Conservation (phyloP, 1,140 invertebrate genomes). For the Cherax quadricarinatus region DNA sequence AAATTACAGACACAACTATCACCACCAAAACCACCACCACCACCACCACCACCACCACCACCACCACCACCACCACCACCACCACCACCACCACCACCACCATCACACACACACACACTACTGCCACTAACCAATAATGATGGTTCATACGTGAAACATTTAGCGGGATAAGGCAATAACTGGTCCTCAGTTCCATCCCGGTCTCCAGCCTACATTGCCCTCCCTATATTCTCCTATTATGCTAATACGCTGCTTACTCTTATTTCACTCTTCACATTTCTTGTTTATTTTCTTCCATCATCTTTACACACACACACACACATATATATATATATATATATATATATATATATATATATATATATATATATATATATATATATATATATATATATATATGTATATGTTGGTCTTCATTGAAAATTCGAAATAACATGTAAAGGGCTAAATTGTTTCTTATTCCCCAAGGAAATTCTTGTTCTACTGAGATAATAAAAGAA, state of each 20-base stretch:
- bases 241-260: constrained; percentile 54
- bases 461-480: too few relatives aligned
- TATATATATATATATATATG: neutral
- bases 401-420: too few relatives aligned
- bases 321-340: constrained; percentile 23
- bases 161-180: constrained; percentile 54
- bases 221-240: constrained; percentile 46
- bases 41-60: neutral
- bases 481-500: too few relatives aligned
- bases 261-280: constrained; percentile 24
- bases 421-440: too few relatives aligned
- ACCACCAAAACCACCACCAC: neutral
- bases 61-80: constrained; percentile 16
- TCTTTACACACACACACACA: neutral
- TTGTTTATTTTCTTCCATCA: neutral
- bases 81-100: constrained; percentile 19
- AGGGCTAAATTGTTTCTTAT: too few relatives aligned
- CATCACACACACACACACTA: constrained; percentile 27
- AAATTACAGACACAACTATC: neutral
- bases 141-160: constrained; percentile 59
- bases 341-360: constrained; percentile 39
- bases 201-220: constrained; percentile 18
- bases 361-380: constrained; percentile 30
- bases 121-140: constrained; percentile 60
- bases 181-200: neutral